These are phyloP conservation scores for Meandrina meandrites DNA, from an alignment of 92 coral and sea anemone species.

Conservation along the genomic window DNA sequence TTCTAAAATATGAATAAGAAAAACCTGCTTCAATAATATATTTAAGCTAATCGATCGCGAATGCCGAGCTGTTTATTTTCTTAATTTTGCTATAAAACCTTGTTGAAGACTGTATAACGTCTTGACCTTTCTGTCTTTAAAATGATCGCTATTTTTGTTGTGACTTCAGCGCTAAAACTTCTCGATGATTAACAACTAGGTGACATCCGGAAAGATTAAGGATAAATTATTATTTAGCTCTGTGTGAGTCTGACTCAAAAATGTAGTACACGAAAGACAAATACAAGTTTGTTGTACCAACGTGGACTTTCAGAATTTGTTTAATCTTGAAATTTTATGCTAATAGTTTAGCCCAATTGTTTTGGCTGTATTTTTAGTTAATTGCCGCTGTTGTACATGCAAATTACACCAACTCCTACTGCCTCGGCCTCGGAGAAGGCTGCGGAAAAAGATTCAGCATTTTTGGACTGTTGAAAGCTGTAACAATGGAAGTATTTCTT, in stretches of 20 bases:
- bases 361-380: neutral
- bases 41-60: neutral
- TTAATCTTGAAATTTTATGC: neutral
- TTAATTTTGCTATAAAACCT: neutral
- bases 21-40: neutral
- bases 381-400: neutral
- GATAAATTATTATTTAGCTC: neutral
- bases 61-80: neutral
- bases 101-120: too few species aligned
- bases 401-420: neutral
- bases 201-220: constrained; percentile 8
- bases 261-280: neutral
- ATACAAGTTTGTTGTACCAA: neutral
- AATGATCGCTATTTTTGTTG: constrained; percentile 4
- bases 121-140: neutral
- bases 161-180: neutral
- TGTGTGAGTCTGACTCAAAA: neutral
- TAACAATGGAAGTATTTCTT: too few species aligned
- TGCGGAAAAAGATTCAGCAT: too few species aligned
- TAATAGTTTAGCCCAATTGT: neutral
- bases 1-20: neutral
- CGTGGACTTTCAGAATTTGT: neutral
- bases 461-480: too few species aligned
- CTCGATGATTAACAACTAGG: neutral
- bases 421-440: too few species aligned